Evolutionary conservation across 1,140 invertebrate species (phyloP).

Genomic region (Hirudo medicinalis): DNA sequence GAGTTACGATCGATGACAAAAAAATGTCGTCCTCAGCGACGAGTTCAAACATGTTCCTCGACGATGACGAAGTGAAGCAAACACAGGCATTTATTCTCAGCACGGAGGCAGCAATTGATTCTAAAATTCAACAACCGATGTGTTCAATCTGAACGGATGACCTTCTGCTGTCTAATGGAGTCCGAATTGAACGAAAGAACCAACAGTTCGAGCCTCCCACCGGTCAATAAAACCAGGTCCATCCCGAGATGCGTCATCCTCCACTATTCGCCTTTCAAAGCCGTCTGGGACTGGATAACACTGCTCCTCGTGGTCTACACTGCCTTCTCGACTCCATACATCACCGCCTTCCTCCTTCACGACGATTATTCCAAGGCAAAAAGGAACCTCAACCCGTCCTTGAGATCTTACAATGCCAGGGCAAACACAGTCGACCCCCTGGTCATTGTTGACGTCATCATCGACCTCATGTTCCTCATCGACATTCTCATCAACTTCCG

Average conservation of each 20-base stretch:
- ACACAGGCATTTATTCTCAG: too few species aligned
- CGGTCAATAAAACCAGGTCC: slow-evolving; percentile 24
- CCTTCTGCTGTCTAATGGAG: too few species aligned
- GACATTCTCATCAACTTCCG: slow-evolving; percentile 43
- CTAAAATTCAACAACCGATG: too few species aligned
- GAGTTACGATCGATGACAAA: too few species aligned
- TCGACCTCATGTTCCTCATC: slow-evolving; percentile 42
- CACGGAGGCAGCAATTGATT: too few species aligned
- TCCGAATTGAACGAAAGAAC: background rate
- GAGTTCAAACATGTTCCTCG: too few species aligned
- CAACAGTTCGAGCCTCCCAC: background rate
- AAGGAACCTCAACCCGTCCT: slow-evolving; percentile 30
- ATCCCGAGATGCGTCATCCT: slow-evolving; percentile 58
- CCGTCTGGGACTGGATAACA: slow-evolving; percentile 97
- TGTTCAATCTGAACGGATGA: too few species aligned
- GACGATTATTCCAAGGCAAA: slow-evolving; percentile 43
- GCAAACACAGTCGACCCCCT: slow-evolving; percentile 33
- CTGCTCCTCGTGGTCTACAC: slow-evolving; percentile 92
- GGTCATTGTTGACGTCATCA: slow-evolving; percentile 40
- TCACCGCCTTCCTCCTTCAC: slow-evolving; percentile 88
- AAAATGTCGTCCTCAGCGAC: too few species aligned
- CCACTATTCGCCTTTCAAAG: slow-evolving; percentile 97
- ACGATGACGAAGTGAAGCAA: too few species aligned
- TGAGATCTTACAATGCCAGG: slow-evolving; percentile 30
- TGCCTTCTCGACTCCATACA: slow-evolving; percentile 95